Conservation (phyloP, 1,140 invertebrate genomes). For the Fopius arisanus region DNA sequence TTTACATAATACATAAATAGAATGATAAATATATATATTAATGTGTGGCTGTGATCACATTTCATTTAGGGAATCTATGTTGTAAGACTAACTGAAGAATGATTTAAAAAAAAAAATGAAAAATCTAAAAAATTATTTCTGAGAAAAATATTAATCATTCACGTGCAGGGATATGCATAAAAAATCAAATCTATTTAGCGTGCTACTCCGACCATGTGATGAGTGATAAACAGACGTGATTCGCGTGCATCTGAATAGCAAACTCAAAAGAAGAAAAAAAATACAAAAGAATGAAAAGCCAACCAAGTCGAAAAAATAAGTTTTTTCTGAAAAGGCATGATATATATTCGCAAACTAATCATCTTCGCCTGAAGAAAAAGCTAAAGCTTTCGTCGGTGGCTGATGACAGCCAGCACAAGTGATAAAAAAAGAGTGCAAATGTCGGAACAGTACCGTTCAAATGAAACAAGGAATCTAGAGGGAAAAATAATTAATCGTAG, state of each 20-base stretch:
- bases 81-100: slow-evolving; percentile 35
- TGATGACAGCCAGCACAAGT: not conserved
- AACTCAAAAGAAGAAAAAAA: slow-evolving; percentile 7
- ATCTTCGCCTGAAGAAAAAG: slow-evolving; percentile 21
- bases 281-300: slow-evolving; percentile 9
- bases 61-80: slow-evolving; percentile 55
- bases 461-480: not conserved
- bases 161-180: not conserved
- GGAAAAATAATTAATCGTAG: not conserved
- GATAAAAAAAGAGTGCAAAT: slow-evolving; percentile 8
- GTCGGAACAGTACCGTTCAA: not conserved
- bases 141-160: not conserved
- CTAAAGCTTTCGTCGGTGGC: slow-evolving; percentile 14
- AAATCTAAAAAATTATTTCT: not conserved
- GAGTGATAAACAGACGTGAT: not conserved
- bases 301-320: not conserved
- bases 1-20: slow-evolving; percentile 33
- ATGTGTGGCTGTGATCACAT: slow-evolving; percentile 65
- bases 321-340: not conserved
- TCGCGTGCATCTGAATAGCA: not conserved
- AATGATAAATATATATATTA: slow-evolving; percentile 48
- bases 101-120: slow-evolving; percentile 30
- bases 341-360: not conserved
- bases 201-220: not conserved
- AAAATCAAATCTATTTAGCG: not conserved